Evolutionary conservation across 2,888 invertebrate genomes (phyloP).

Genomic region (Apomyelois bistriatella): DNA sequence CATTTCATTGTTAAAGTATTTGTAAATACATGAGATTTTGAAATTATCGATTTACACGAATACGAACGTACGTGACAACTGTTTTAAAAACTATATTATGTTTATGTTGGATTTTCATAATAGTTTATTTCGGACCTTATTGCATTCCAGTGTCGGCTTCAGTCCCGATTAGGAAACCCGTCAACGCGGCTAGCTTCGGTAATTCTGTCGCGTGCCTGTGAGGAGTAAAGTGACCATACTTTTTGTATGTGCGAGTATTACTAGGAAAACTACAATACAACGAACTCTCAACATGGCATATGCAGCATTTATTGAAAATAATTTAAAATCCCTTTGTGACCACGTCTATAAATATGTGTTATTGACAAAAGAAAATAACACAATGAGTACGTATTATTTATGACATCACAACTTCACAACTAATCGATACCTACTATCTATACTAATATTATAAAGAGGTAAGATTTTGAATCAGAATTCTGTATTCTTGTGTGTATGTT

Average conservation of each 20-base stretch:
- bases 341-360: too few relatives aligned
- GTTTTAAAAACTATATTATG: background rate
- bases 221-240: slow-evolving; percentile 31
- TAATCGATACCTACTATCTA: too few relatives aligned
- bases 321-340: too few relatives aligned
- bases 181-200: slow-evolving; percentile 38
- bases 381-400: too few relatives aligned
- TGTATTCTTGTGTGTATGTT: too few relatives aligned
- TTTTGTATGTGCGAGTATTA: slow-evolving; percentile 14
- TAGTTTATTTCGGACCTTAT: slow-evolving; percentile 44
- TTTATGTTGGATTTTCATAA: slow-evolving; percentile 26
- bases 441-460: too few relatives aligned
- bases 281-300: too few relatives aligned
- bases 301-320: too few relatives aligned
- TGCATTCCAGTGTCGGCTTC: slow-evolving; percentile 41
- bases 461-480: too few relatives aligned
- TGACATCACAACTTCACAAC: too few relatives aligned
- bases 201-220: slow-evolving; percentile 52
- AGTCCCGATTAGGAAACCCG: slow-evolving; percentile 61
- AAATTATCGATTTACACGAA: background rate
- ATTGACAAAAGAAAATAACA: too few relatives aligned
- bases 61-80: background rate
- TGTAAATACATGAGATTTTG: background rate
- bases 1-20: background rate
- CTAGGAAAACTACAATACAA: slow-evolving; percentile 2